These are phyloP conservation scores for Polietes domitor DNA, from an alignment of 2,888 invertebrate species.

Conservation along the genomic window DNA sequence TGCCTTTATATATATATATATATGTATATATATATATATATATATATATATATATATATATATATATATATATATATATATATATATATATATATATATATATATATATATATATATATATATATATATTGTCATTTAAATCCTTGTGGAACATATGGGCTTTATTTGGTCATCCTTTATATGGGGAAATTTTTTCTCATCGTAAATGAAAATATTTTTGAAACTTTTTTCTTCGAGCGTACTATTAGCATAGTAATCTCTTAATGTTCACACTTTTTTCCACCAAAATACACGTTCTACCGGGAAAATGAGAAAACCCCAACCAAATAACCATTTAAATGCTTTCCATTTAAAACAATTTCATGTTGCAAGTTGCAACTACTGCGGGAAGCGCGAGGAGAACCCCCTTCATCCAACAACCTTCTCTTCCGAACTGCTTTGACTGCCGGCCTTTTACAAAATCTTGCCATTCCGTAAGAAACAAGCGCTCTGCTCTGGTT, in stretches of 20 bases:
- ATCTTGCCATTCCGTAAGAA: not conserved
- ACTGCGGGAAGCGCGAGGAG: not conserved
- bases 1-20: too few relatives aligned
- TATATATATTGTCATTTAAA: too few relatives aligned
- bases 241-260: not conserved
- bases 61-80: too few relatives aligned
- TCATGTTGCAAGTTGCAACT: conserved; percentile 30
- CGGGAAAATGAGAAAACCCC: not conserved
- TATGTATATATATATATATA: too few relatives aligned
- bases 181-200: too few relatives aligned
- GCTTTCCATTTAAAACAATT: not conserved
- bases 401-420: not conserved
- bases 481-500: not conserved
- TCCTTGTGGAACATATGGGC: too few relatives aligned
- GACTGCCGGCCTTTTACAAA: conserved; percentile 31
- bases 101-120: too few relatives aligned
- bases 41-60: too few relatives aligned
- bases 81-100: too few relatives aligned
- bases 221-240: not conserved
- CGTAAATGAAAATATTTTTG: too few relatives aligned
- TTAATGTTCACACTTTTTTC: not conserved
- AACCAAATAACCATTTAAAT: not conserved
- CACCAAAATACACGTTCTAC: too few relatives aligned
- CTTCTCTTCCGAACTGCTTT: conserved; percentile 22
- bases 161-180: too few relatives aligned